Percentiles rank a stretch among this genome's conserved stretches.
These are phyloP conservation scores for Physocephala rufipes DNA, from an alignment of 2,888 invertebrate genomes.

Conservation along the genomic window DNA sequence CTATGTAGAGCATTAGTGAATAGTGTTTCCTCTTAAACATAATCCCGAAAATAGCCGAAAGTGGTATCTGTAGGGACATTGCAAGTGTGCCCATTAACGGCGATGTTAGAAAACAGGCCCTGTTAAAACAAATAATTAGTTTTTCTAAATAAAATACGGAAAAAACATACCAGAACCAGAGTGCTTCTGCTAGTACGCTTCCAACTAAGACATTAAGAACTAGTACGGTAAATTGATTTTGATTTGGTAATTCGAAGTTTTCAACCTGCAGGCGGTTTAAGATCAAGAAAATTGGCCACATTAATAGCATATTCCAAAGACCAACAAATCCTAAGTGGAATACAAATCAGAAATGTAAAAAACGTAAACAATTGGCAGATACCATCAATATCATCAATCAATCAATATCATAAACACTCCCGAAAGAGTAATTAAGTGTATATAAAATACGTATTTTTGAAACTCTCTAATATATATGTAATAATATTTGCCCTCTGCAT, in stretches of 20 bases:
- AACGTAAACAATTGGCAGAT: too few relatives aligned
- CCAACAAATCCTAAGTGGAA: constrained; percentile 85
- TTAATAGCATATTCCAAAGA: constrained; percentile 83
- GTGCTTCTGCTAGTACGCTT: constrained; percentile 88
- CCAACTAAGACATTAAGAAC: constrained; percentile 89
- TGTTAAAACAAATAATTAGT: constrained; percentile 57
- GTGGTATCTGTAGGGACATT: constrained; percentile 86
- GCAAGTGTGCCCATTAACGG: constrained; percentile 87
- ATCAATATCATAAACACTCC: too few relatives aligned
- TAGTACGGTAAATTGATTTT: constrained; percentile 80
- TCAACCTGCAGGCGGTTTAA: constrained; percentile 86
- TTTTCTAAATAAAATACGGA: background rate
- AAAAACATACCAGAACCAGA: constrained; percentile 86
- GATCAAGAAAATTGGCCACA: constrained; percentile 91
- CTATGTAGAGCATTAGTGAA: constrained; percentile 78
- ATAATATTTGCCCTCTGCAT: too few relatives aligned
- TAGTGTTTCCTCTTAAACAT: constrained; percentile 75
- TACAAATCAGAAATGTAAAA: constrained; percentile 30
- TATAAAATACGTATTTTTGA: too few relatives aligned
- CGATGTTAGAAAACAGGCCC: constrained; percentile 95
- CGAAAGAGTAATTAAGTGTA: too few relatives aligned
- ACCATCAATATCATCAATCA: too few relatives aligned
- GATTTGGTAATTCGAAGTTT: constrained; percentile 84
- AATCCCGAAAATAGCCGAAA: constrained; percentile 87
- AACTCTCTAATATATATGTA: too few relatives aligned